Base-by-base conservation (phyloP, 2,113 vertebrate genomes). In the Apus apus region DNA sequence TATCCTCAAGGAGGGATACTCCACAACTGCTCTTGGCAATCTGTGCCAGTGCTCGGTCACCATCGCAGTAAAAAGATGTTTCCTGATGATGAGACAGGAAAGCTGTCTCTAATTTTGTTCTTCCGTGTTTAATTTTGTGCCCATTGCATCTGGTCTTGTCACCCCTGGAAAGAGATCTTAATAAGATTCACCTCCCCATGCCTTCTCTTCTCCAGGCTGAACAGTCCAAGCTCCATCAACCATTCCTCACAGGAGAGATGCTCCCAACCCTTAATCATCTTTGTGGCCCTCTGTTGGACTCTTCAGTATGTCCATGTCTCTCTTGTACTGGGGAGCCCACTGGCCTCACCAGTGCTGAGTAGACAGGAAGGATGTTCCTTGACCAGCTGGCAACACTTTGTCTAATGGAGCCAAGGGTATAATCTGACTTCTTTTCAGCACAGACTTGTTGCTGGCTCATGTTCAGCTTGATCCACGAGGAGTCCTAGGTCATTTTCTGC, bases 401-500 rank as follows among this genome's bases (percentile, higher is more conserved):
- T 54, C 48, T 64, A 43, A 6, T 16, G 62, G 19, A 66, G 32
- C 15, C 40, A 48, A 25, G 29, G 30, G 25, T 64, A n/a, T 32
- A 5, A 2, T 38, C 65, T 1, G 1, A 19, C 1, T 5, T 14
- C 22, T 53, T 74, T 65, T 61, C 80, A 78, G 19, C 51, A 22
- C 0, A 4, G 38, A 8, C 27, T 26, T 0, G 2, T 40, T 65
- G 32, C 46, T 74, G 32, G 22, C 53, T 74, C 12, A 13, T 13
- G 0, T 58, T 64, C 68, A 68, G 0, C 12, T 51, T 6, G 2
- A n/a, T 20, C 16, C 56, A n/a, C 7, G 34, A 77, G 65, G 43
- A 45, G 48, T 38, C 7, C 30, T 5, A 11, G 7, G 30, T 56
- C 8, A 13, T 64, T 40, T 64, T 46, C 89, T 92, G 73, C 65